Evolutionary conservation across 2,113 vertebrate species (phyloP), one percentile per base, ranked within the genome.

Genomic region (cattle (Bos taurus)): DNA sequence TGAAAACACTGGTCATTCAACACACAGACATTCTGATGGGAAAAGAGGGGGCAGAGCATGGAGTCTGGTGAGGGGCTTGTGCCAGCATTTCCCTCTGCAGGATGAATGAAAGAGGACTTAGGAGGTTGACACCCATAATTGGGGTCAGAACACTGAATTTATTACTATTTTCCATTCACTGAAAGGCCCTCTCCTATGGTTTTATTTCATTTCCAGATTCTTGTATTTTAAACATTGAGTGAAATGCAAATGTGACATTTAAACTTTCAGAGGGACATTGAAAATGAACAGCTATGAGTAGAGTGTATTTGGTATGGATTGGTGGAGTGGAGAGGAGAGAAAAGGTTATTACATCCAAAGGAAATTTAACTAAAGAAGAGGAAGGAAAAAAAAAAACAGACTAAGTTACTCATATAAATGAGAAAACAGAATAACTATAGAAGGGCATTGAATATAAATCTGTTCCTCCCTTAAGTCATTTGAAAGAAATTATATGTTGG

Each of bases 221-320:
- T 88, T 97, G 57, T 94, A 97, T 94, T 96, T 98, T 96, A 95
- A 98, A 97, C 90, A 96, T n/a, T 92, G 88, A 97, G 52, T 86
- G 77, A 97, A 96, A 98, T 97, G 94, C 93, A 98, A 97, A 98
- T 96, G 95, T 2, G 88, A 97, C 91, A 98, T 98, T 98, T 98
- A 94, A 96, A 97, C 60, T 95, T 95, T 96, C 92, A 90, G 81
- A 96, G 82, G 36, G 93, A 96, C 59, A 33, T 9, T 86, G 71
- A 94, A 98, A 97, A 97, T 88, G 95, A 98, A 94, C 90, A 95
- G 46, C 30, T 91, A 85, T 52, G 40, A 87, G 84, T 46, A 94
- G 84, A 90, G 28, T 82, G 54, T 93, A 56, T 94, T 96, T 98
- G 67, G 56, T 86, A 92, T 82, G 54, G n/a, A 62, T 23, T 84